phyloP scores from a whole-genome alignment of 2,888 invertebrate genomes.

The Lymantria dispar region DNA sequence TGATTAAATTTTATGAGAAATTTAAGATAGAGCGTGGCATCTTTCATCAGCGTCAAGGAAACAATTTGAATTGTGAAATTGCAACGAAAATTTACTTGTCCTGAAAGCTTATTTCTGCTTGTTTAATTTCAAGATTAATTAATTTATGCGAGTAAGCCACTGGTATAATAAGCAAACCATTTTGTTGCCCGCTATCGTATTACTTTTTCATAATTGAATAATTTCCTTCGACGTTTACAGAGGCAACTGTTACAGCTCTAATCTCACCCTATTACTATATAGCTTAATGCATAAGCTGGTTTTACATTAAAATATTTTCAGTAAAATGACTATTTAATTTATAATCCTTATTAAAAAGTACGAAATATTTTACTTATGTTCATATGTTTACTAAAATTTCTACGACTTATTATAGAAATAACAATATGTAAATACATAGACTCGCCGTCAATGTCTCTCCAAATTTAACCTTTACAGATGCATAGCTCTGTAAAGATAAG shows the following conservation, averaged over 20 bases:
- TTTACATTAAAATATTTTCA: too few relatives aligned
- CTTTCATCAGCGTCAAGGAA: background rate
- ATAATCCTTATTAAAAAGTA: too few relatives aligned
- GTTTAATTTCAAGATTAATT: conserved; percentile 28
- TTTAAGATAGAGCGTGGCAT: background rate
- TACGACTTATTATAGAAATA: conserved; percentile 11
- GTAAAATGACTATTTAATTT: too few relatives aligned
- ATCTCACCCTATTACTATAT: conserved; percentile 39
- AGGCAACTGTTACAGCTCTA: conserved; percentile 39
- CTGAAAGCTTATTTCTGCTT: conserved; percentile 22
- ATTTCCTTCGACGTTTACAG: conserved; percentile 29
- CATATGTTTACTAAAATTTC: too few relatives aligned
- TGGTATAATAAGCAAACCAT: conserved; percentile 5
- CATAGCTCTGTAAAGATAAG: conserved; percentile 36
- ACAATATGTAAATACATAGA: background rate
- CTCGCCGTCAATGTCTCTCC: conserved; percentile 22
- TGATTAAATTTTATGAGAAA: background rate
- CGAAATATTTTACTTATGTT: too few relatives aligned
- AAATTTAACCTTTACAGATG: conserved; percentile 19
- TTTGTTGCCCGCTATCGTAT: conserved; percentile 7
- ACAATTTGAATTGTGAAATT: conserved; percentile 22
- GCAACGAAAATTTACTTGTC: conserved; percentile 22
- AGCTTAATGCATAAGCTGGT: too few relatives aligned
- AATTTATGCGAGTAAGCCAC: conserved; percentile 23
- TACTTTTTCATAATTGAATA: conserved; percentile 38